Percentiles rank a stretch among this genome's conserved stretches.
These are phyloP conservation scores for Crioceris asparagi DNA, from an alignment of 2,888 invertebrate genomes.

Conservation along the genomic window DNA sequence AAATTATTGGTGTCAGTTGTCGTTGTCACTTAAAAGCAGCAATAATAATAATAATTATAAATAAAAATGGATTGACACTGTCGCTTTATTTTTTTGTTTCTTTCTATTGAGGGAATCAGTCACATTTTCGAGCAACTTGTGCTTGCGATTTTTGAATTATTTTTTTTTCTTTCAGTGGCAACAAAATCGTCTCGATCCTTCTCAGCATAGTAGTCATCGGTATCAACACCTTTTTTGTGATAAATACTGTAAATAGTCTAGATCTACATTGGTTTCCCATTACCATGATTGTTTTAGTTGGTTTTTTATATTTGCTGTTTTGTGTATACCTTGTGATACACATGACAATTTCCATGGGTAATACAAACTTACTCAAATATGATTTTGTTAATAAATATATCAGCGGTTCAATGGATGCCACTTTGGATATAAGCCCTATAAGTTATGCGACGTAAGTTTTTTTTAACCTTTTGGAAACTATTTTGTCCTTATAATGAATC, in stretches of 20 bases:
- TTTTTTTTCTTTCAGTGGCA: slow-evolving; percentile 45
- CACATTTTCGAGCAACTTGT: no score
- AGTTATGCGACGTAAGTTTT: no score
- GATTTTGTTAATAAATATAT: slow-evolving; percentile 48
- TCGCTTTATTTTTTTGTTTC: no score
- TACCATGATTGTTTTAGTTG: slow-evolving; percentile 44
- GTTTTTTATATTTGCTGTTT: slow-evolving; percentile 58
- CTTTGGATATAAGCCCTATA: no score
- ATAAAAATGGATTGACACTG: no score
- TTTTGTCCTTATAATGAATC: no score
- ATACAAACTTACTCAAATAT: slow-evolving; percentile 41
- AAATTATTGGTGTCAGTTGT: no score
- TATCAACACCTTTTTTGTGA: slow-evolving; percentile 73
- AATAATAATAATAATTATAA: no score
- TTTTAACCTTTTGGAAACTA: no score
- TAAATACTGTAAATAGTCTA: slow-evolving; percentile 44
- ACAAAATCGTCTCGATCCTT: slow-evolving; percentile 55
- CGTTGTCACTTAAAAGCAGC: no score
- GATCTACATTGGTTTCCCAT: slow-evolving; percentile 39
- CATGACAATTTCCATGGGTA: slow-evolving; percentile 58
- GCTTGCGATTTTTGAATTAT: not conserved
- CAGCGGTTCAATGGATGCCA: no score
- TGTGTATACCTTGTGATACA: slow-evolving; percentile 65
- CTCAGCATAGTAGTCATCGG: slow-evolving; percentile 60
- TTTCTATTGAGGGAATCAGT: no score